A percentile compares a stretch with the other conserved stretches of the same genome.
These are phyloP conservation scores for Protophormia terraenovae DNA, from an alignment of 2,888 invertebrate genomes.

Conservation along the genomic window DNA sequence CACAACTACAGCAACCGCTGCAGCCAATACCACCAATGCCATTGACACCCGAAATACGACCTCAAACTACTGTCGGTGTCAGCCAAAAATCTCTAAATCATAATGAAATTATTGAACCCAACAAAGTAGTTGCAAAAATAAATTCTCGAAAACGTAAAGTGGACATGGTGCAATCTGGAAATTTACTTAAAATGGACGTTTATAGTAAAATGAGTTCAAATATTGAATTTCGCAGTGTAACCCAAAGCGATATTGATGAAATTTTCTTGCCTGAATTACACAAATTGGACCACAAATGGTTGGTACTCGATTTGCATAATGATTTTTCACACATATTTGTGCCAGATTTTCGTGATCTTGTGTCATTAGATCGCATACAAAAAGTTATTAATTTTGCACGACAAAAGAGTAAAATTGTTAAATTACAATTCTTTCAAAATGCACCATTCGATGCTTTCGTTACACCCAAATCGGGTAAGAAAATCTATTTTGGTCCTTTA, in stretches of 20 bases:
- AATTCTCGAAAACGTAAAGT: constrained; percentile 47
- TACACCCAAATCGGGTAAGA: constrained; percentile 75
- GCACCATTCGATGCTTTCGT: constrained; percentile 78
- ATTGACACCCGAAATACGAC: background rate
- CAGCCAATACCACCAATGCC: background rate
- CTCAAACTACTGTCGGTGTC: background rate
- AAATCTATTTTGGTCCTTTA: constrained; percentile 80
- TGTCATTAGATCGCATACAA: constrained; percentile 78
- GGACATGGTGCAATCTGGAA: background rate
- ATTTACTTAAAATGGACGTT: constrained; percentile 45
- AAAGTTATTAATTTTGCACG: constrained; percentile 75
- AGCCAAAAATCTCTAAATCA: background rate
- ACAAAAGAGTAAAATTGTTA: constrained; percentile 76
- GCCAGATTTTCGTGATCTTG: constrained; percentile 77
- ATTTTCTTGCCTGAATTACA: constrained; percentile 75
- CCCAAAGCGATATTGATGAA: constrained; percentile 73
- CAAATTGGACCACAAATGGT: constrained; percentile 77
- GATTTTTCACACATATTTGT: constrained; percentile 81
- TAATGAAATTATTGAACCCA: background rate
- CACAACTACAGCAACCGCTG: background rate
- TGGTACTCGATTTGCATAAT: constrained; percentile 77
- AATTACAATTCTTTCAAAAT: constrained; percentile 76
- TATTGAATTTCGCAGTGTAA: constrained; percentile 75
- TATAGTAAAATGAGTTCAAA: constrained; percentile 74
- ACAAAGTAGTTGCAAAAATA: background rate